These are phyloP conservation scores for Oryzaephilus surinamensis DNA, from an alignment of 1,140 invertebrate genomes.

Conservation along the genomic window DNA sequence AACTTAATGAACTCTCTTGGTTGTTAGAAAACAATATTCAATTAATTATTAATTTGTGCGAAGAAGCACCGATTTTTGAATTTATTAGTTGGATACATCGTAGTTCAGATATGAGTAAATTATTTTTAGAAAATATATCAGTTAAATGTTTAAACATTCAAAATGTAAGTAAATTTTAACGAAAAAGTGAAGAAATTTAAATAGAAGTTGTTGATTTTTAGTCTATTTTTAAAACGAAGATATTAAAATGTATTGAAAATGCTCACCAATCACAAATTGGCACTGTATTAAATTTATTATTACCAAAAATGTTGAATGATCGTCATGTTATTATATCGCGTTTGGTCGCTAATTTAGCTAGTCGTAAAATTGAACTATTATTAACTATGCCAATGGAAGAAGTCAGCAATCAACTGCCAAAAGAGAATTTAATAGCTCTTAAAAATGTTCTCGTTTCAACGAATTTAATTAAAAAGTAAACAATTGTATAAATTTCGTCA, in stretches of 20 bases:
- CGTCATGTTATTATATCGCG: slow-evolving; percentile 49
- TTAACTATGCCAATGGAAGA: slow-evolving; percentile 43
- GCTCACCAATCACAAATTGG: slow-evolving; percentile 57
- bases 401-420: slow-evolving; percentile 44
- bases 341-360: slow-evolving; percentile 49
- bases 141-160: slow-evolving; percentile 40
- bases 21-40: slow-evolving; percentile 62
- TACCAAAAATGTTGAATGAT: slow-evolving; percentile 48
- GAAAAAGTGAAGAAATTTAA: no score
- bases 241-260: slow-evolving; percentile 52
- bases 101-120: slow-evolving; percentile 54
- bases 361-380: slow-evolving; percentile 51
- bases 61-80: slow-evolving; percentile 53
- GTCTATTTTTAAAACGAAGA: slow-evolving; percentile 44
- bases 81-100: slow-evolving; percentile 52
- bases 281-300: slow-evolving; percentile 46
- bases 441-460: slow-evolving; percentile 41
- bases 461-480: slow-evolving; percentile 45
- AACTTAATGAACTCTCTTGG: slow-evolving; percentile 66
- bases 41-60: slow-evolving; percentile 50
- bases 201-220: no score
- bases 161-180: slow-evolving; percentile 15
- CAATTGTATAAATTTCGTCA: slow-evolving; percentile 1
- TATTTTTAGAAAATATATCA: slow-evolving; percentile 61
- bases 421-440: slow-evolving; percentile 46